Evolutionary conservation across 1,140 invertebrate species (phyloP).

Genomic region (Aphis craccivora): DNA sequence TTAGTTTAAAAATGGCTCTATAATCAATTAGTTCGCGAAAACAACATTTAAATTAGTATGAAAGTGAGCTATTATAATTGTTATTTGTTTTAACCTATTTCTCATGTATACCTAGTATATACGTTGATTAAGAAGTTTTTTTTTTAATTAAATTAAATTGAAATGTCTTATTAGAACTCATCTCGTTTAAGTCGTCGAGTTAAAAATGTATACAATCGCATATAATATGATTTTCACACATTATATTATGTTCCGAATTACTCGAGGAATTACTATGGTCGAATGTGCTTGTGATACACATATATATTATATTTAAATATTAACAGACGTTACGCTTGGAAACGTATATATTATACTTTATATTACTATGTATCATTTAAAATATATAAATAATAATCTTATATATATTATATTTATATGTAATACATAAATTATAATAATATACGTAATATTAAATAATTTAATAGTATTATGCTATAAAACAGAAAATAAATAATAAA

Average conservation of each 20-base stretch:
- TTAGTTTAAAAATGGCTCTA: not conserved
- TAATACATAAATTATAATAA: not conserved
- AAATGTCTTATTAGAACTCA: not conserved
- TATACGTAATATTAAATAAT: not conserved
- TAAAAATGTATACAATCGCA: not conserved
- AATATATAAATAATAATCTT: not conserved
- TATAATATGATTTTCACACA: not conserved
- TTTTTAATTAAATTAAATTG: not conserved
- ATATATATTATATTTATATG: not conserved
- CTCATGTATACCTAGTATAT: not conserved
- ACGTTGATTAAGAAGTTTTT: not conserved
- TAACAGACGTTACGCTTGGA: not conserved
- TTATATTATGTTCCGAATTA: not conserved
- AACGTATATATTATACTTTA: not conserved
- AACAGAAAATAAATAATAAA: not conserved
- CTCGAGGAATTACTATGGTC: not conserved
- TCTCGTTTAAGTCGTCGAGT: not conserved
- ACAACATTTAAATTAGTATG: not conserved
- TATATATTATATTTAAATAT: not conserved
- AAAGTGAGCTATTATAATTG: not conserved
- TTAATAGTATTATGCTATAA: not conserved
- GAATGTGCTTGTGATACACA: not conserved
- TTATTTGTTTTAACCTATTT: slow-evolving; percentile 21
- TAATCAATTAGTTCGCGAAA: slow-evolving; percentile 8
- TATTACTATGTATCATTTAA: not conserved